Evolutionary conservation across 2,797 vertebrate species (phyloP).

Genomic region (Propithecus deckenii): DNA sequence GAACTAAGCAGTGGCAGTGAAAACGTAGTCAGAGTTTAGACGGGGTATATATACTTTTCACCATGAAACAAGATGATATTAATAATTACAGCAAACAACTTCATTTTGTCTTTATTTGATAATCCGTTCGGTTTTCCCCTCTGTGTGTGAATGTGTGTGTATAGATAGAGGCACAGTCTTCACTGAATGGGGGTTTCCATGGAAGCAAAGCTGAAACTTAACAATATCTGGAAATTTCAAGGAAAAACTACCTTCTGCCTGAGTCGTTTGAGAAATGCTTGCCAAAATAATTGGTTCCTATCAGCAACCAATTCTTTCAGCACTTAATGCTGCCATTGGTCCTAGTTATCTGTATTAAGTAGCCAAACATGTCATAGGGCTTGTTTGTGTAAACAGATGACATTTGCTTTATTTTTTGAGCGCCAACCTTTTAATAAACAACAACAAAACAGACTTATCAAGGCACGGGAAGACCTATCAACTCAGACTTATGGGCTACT

Average conservation of each 20-base stretch:
- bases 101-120: conserved; percentile 45
- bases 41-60: neutral
- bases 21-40: neutral
- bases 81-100: conserved; percentile 21
- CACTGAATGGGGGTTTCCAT: conserved; percentile 15
- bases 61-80: neutral
- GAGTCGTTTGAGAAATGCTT: conserved; percentile 54
- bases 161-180: neutral
- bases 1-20: neutral
- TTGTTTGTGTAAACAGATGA: conserved; percentile 35
- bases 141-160: neutral
- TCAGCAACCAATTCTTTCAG: conserved; percentile 53
- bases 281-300: conserved; percentile 43
- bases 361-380: conserved; percentile 21
- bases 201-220: conserved; percentile 29
- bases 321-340: neutral
- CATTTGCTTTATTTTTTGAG: conserved; percentile 42
- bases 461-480: neutral
- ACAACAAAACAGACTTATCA: conserved; percentile 28
- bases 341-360: conserved; percentile 31
- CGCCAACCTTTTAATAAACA: conserved; percentile 46
- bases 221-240: conserved; percentile 34
- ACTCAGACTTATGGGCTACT: neutral
- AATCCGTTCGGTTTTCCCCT: neutral
- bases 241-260: conserved; percentile 7